A percentile compares a stretch with the other conserved stretches of the same genome.
Conservation (phyloP, 1,140 invertebrate species). For the Paralvinella palmiformis region DNA sequence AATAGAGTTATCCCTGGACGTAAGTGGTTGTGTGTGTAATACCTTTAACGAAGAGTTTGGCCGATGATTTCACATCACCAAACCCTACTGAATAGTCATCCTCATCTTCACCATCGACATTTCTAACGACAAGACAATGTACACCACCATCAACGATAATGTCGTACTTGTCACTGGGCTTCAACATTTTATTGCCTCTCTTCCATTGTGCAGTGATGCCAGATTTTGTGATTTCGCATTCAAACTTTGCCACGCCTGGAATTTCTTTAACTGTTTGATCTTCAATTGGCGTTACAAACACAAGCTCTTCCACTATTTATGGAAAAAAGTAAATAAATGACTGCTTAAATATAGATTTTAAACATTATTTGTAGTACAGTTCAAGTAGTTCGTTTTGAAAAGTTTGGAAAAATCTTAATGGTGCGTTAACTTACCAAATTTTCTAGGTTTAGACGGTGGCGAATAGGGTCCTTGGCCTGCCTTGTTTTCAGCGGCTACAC, state of each 20-base stretch:
- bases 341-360: not conserved
- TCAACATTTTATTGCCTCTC: slow-evolving; percentile 60
- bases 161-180: slow-evolving; percentile 5
- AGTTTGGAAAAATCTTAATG: too few species aligned
- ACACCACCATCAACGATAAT: slow-evolving; percentile 14
- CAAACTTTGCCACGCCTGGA: slow-evolving; percentile 18
- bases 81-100: slow-evolving; percentile 70
- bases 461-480: slow-evolving; percentile 52
- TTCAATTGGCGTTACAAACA: slow-evolving; percentile 11
- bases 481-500: slow-evolving; percentile 37
- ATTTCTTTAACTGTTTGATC: slow-evolving; percentile 16
- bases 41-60: slow-evolving; percentile 82
- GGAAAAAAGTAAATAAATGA: slow-evolving; percentile 5
- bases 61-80: slow-evolving; percentile 70
- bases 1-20: too few species aligned
- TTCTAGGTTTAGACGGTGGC: slow-evolving; percentile 19
- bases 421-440: slow-evolving; percentile 18
- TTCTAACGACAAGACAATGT: slow-evolving; percentile 64
- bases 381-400: too few species aligned
- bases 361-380: not conserved
- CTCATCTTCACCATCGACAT: slow-evolving; percentile 70
- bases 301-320: slow-evolving; percentile 10
- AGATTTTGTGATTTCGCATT: slow-evolving; percentile 63
- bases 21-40: too few species aligned
- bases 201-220: slow-evolving; percentile 68